These are phyloP conservation scores for Tragelaphus buxtoni DNA, from an alignment of 2,113 vertebrate genomes.

Conservation along the genomic window DNA sequence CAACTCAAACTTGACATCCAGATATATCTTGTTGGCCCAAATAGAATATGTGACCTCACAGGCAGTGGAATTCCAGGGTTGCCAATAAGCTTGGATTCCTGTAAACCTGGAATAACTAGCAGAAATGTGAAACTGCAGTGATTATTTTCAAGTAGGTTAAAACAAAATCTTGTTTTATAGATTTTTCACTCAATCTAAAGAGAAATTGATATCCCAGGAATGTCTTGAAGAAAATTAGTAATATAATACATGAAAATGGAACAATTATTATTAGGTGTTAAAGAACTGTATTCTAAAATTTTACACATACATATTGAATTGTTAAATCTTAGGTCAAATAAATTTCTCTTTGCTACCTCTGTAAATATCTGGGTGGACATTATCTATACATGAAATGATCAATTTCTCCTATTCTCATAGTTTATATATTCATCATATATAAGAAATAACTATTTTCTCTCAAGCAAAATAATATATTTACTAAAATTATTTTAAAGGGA, in stretches of 20 bases:
- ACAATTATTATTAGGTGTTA: neutral
- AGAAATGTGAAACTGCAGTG: neutral
- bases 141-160: neutral
- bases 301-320: neutral
- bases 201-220: neutral
- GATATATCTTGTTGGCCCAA: neutral
- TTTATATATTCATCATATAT: neutral
- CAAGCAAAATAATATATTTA: too few species aligned
- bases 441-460: neutral
- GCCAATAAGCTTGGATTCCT: neutral
- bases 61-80: neutral
- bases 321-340: neutral
- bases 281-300: neutral
- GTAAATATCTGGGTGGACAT: neutral
- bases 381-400: neutral
- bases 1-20: neutral
- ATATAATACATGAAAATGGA: neutral
- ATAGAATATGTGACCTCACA: neutral
- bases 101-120: neutral
- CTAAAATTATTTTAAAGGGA: too few species aligned
- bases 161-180: neutral
- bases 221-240: neutral
- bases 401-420: neutral
- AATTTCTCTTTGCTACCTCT: neutral
- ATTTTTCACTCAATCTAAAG: neutral